Conservation (phyloP, 1,140 invertebrate species). For the Nephotettix cincticeps region DNA sequence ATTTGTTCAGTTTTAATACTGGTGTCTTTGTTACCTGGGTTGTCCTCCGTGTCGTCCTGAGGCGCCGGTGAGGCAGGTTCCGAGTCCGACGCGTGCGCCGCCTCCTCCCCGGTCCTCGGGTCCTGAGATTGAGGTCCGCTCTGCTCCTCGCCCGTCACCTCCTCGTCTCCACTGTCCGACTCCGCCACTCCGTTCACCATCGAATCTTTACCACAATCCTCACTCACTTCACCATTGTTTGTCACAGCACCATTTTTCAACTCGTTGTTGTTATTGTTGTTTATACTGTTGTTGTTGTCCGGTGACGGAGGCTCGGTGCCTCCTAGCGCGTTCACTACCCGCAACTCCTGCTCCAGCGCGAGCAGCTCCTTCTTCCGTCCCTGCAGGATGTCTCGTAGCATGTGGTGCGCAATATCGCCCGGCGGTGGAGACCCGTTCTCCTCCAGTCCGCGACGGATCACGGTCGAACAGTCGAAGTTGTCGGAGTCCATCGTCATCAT, state of each 20-base stretch:
- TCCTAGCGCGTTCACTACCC: slow-evolving; percentile 43
- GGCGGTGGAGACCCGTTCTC: slow-evolving; percentile 41
- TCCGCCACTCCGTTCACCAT: slow-evolving; percentile 55
- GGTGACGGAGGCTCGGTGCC: slow-evolving; percentile 47
- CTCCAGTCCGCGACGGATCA: slow-evolving; percentile 40
- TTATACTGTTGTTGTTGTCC: slow-evolving; percentile 53
- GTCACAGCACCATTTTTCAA: slow-evolving; percentile 41
- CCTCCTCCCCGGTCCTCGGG: slow-evolving; percentile 53
- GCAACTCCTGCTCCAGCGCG: slow-evolving; percentile 61
- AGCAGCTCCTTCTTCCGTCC: slow-evolving; percentile 74
- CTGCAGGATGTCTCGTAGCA: slow-evolving; percentile 79
- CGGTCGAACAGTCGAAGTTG: slow-evolving; percentile 41
- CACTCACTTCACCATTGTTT: slow-evolving; percentile 40
- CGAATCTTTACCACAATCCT: slow-evolving; percentile 42
- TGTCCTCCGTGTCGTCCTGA: slow-evolving; percentile 55
- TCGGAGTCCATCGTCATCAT: slow-evolving; percentile 43
- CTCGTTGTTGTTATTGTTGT: slow-evolving; percentile 50
- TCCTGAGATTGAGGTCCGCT: slow-evolving; percentile 45
- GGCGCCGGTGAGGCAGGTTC: slow-evolving; percentile 66
- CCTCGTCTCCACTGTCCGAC: slow-evolving; percentile 51
- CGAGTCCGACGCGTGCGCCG: slow-evolving; percentile 61
- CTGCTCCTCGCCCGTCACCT: slow-evolving; percentile 44
- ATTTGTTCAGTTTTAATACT: slow-evolving; percentile 51
- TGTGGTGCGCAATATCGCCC: slow-evolving; percentile 63
- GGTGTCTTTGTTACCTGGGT: slow-evolving; percentile 51